Evolutionary conservation across 2,888 invertebrate genomes (phyloP).

Genomic region (Himalopsyche kuldschensis): DNA sequence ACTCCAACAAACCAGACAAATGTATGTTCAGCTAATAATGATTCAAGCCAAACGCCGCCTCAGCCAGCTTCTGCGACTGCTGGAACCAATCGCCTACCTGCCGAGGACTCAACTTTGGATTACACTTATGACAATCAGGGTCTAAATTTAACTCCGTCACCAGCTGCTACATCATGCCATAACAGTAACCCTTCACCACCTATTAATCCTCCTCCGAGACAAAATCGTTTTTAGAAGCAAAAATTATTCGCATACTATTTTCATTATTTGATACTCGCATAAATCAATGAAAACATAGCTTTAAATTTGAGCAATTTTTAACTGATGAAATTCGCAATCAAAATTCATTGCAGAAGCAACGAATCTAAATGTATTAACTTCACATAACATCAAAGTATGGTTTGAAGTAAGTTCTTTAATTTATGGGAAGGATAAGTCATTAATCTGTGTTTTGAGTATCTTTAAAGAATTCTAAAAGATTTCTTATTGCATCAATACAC

Average conservation of each 20-base stretch:
- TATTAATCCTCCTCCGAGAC: not conserved
- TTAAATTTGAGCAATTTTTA: too few relatives aligned
- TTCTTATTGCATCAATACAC: too few relatives aligned
- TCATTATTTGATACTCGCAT: not conserved
- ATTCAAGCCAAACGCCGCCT: constrained; percentile 62
- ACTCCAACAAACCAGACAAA: not conserved
- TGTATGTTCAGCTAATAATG: constrained; percentile 49
- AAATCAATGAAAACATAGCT: not conserved
- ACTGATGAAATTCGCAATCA: not conserved
- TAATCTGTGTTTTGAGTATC: too few relatives aligned
- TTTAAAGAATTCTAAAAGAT: too few relatives aligned
- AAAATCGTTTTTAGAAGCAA: not conserved
- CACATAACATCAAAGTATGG: not conserved
- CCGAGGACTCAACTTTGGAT: constrained; percentile 75
- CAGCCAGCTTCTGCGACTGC: constrained; percentile 72
- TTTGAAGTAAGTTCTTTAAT: too few relatives aligned
- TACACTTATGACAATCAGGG: constrained; percentile 80
- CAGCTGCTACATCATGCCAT: constrained; percentile 40
- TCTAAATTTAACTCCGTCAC: constrained; percentile 69
- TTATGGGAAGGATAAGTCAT: too few relatives aligned
- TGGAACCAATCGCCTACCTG: constrained; percentile 67
- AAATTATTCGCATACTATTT: not conserved
- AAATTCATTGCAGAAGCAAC: not conserved
- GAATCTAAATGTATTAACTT: not conserved
- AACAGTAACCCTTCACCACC: not conserved